phyloP scores from a whole-genome alignment of 2,113 vertebrate species.

The Nanorana parkeri region DNA sequence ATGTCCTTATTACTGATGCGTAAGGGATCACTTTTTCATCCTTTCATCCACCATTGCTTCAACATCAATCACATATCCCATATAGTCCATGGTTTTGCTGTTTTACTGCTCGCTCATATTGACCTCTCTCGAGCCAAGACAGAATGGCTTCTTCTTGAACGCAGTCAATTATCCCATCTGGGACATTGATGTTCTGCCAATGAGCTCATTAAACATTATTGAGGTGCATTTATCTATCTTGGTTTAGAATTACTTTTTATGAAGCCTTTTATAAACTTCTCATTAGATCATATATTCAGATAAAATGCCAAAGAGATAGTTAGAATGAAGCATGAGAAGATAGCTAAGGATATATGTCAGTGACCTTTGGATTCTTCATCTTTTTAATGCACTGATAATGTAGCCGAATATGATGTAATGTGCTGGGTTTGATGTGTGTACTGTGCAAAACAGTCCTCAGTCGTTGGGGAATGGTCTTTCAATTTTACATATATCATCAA shows the following conservation, averaged over 20 bases:
- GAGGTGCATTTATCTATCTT: slow-evolving; percentile 48
- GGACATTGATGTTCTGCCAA: slow-evolving; percentile 57
- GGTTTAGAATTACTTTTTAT: slow-evolving; percentile 41
- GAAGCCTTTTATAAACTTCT: slow-evolving; percentile 51
- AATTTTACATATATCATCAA: neutral
- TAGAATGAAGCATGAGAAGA: slow-evolving; percentile 31
- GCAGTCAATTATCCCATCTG: slow-evolving; percentile 31
- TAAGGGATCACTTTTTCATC: slow-evolving; percentile 62
- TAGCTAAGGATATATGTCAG: slow-evolving; percentile 23
- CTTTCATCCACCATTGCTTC: slow-evolving; percentile 54
- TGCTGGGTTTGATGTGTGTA: slow-evolving; percentile 3
- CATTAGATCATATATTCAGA: slow-evolving; percentile 44
- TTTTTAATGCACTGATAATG: slow-evolving; percentile 39
- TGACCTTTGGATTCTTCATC: slow-evolving; percentile 38
- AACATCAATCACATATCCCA: slow-evolving; percentile 57
- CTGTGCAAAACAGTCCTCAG: slow-evolving; percentile 6
- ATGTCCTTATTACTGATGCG: slow-evolving; percentile 64
- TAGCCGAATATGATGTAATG: slow-evolving; percentile 1
- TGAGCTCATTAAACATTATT: slow-evolving; percentile 50
- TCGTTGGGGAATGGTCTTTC: neutral
- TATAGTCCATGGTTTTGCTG: slow-evolving; percentile 39
- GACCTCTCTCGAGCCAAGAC: slow-evolving; percentile 35
- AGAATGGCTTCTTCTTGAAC: slow-evolving; percentile 45
- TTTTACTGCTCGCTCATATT: slow-evolving; percentile 49
- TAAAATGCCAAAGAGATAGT: slow-evolving; percentile 48